phyloP scores from a whole-genome alignment of 2,113 vertebrate species.

The Pomatorhinus ruficollis region DNA sequence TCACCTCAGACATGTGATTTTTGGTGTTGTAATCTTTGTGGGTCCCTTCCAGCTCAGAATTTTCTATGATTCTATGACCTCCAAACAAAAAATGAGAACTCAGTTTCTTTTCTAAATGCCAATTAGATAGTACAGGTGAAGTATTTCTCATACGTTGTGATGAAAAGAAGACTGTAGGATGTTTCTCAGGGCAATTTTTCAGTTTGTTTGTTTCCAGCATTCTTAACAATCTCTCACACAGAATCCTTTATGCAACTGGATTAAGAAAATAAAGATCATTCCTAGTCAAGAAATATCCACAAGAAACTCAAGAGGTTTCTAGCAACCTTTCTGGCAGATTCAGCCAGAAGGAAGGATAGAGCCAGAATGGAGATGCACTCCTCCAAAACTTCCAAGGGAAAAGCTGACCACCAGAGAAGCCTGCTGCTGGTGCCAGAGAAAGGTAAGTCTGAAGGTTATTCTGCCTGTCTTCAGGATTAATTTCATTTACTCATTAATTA shows the following conservation, averaged over 20 bases:
- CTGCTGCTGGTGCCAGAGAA: not conserved
- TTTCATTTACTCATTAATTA: conserved; percentile 24
- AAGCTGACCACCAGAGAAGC: not conserved
- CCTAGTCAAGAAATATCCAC: not conserved
- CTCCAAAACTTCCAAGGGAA: not conserved
- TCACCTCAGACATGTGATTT: not conserved
- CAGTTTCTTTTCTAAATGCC: not conserved
- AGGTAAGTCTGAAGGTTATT: not conserved
- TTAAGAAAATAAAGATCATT: not conserved
- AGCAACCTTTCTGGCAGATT: not conserved
- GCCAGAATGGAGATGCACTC: not conserved
- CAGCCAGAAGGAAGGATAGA: not conserved
- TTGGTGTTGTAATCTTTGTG: not conserved
- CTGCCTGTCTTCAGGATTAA: not conserved
- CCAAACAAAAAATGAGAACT: not conserved
- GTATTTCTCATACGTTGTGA: not conserved
- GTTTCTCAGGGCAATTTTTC: not conserved
- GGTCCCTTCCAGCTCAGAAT: not conserved
- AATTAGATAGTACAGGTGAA: not conserved
- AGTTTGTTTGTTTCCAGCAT: not conserved
- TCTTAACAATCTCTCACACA: not conserved
- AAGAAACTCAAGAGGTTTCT: not conserved
- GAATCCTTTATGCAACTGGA: not conserved
- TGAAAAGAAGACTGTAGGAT: not conserved
- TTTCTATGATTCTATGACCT: not conserved